Evolutionary conservation across 1,140 invertebrate genomes (phyloP).

Genomic region (Batillaria attramentaria): DNA sequence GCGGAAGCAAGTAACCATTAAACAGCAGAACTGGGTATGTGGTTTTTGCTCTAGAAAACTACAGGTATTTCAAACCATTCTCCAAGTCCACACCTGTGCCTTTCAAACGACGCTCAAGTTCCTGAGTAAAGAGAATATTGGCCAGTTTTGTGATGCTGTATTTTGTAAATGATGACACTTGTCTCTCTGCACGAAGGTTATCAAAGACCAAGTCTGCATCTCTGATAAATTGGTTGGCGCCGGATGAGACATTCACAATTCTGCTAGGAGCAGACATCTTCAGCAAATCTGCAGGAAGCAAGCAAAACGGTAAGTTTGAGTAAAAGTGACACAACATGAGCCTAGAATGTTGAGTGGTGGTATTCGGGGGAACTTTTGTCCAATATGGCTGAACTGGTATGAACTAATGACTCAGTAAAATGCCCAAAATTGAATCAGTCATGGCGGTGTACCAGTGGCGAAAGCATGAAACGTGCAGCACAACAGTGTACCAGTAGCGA

Average conservation of each 20-base stretch:
- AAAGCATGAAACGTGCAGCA: not conserved
- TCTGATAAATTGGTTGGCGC: slow-evolving; percentile 73
- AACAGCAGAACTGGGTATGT: too few relatives aligned
- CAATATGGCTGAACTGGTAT: too few relatives aligned
- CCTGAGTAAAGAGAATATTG: slow-evolving; percentile 89
- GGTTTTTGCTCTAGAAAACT: too few relatives aligned
- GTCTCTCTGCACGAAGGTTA: slow-evolving; percentile 78
- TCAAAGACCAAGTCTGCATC: slow-evolving; percentile 80
- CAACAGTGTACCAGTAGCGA: too few relatives aligned
- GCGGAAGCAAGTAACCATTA: too few relatives aligned
- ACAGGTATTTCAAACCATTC: too few relatives aligned
- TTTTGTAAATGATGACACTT: slow-evolving; percentile 80
- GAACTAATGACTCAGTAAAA: not conserved
- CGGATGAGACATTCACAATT: slow-evolving; percentile 77
- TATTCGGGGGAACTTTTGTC: too few relatives aligned
- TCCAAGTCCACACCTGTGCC: slow-evolving; percentile 80
- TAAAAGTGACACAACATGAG: too few relatives aligned
- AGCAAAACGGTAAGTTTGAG: too few relatives aligned
- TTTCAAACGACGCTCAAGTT: slow-evolving; percentile 85
- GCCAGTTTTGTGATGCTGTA: slow-evolving; percentile 92
- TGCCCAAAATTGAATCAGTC: too few relatives aligned
- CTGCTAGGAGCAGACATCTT: slow-evolving; percentile 81
- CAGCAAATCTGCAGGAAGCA: slow-evolving; percentile 78
- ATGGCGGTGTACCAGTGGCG: too few relatives aligned
- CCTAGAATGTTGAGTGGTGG: not conserved